Base-by-base conservation (phyloP, 2,113 vertebrate species). In the Albula goreensis region DNA sequence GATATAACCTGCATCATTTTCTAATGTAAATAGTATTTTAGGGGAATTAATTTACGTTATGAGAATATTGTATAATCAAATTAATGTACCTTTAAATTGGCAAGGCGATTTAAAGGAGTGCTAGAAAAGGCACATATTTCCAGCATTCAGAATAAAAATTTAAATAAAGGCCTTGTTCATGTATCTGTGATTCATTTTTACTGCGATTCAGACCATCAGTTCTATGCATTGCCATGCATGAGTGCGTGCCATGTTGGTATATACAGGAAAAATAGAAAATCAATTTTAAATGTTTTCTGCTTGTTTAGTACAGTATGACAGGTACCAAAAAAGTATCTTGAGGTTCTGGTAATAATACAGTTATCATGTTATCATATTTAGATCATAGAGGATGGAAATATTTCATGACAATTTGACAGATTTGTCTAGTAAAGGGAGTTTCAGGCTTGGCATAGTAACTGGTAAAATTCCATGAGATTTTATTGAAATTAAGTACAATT, bases 161-260 rank as follows among this genome's bases (percentile, higher is more conserved):
- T n/a, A 17, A 31, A n/a, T 1, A n/a, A 77, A 12, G 83, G 19
- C 52, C 17, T 83, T 66, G 31, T n/a, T 83, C 82, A 10, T 74
- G 1, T 74, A 19, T 49, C 66, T 84, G 50, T 52, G 66, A 25
- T 51, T 53, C 13, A 66, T n/a, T 19, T 63, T 83, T 49, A 6
- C 83, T 78, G 50, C 51, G 13, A 19, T 17, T 50, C 63, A 11
- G 49, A 6, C 66, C 63, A 83, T 83, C 82, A 10, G 48, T 83
- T 49, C 19, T 41, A 13, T 41, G 82, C 48, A 25, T 51, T 63
- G 56, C 49, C 83, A 77, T 52, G 83, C 83, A 25, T 77, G 66
- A 82, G 66, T 78, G 50, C 63, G n/a, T 74, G 60, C 10, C 83
- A 60, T 84, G 60, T 50, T 51, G 63, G 4, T 66, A 74, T 48